These are phyloP conservation scores for Scomberomorus guttatus DNA, from an alignment of 2,797 vertebrate genomes.

Conservation along the genomic window DNA sequence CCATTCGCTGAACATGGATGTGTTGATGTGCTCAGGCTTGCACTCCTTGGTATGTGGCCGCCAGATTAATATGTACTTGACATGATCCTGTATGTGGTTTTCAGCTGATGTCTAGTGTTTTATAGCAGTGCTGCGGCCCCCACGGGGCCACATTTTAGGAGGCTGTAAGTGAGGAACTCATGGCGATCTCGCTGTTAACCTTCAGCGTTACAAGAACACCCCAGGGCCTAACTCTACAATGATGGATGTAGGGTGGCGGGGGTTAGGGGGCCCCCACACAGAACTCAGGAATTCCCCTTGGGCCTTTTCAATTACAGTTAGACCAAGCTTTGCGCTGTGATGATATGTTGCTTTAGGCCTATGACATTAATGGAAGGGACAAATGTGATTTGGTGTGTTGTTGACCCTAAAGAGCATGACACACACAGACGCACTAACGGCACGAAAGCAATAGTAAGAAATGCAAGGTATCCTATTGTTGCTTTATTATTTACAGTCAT, in stretches of 20 bases:
- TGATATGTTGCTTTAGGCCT: constrained; percentile 84
- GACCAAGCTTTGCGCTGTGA: constrained; percentile 76
- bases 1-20: constrained; percentile 73
- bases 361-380: constrained; percentile 83
- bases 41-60: constrained; percentile 52
- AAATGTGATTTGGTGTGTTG: constrained; percentile 81
- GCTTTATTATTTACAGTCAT: constrained; percentile 44
- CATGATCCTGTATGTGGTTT: constrained; percentile 55
- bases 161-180: constrained; percentile 59
- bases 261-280: constrained; percentile 62
- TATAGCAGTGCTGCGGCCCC: constrained; percentile 26
- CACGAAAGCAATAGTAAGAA: constrained; percentile 20
- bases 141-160: constrained; percentile 56
- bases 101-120: constrained; percentile 24
- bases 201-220: constrained; percentile 78
- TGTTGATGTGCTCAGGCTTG: constrained; percentile 60
- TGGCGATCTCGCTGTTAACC: constrained; percentile 82
- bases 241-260: constrained; percentile 80
- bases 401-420: constrained; percentile 72
- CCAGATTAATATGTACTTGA: constrained; percentile 72
- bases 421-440: constrained; percentile 31
- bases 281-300: constrained; percentile 81
- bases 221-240: constrained; percentile 78
- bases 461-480: constrained; percentile 15
- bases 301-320: constrained; percentile 88